These are phyloP conservation scores for Dexiosoma caninum DNA, from an alignment of 2,888 invertebrate species.

Conservation along the genomic window DNA sequence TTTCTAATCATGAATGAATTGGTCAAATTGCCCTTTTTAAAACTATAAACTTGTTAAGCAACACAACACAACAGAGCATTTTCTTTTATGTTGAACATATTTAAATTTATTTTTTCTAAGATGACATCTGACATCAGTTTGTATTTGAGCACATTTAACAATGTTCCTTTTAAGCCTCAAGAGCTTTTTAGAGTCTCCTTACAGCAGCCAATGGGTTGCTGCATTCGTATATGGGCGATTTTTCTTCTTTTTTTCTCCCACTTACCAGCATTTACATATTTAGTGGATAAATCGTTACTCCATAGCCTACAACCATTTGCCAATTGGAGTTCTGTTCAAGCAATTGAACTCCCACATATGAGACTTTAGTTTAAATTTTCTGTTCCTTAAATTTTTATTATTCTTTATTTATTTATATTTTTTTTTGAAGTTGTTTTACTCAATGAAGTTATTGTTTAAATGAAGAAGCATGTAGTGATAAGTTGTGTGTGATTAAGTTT, in stretches of 20 bases:
- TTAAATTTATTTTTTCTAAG: conserved; percentile 49
- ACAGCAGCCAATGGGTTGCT: not conserved
- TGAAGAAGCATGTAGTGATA: conserved; percentile 22
- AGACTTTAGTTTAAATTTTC: not conserved
- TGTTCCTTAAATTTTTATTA: not conserved
- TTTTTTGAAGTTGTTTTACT: not conserved
- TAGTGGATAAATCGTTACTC: conserved; percentile 17
- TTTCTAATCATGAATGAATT: conserved; percentile 56
- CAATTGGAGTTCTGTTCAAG: not conserved
- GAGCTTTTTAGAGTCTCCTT: not conserved
- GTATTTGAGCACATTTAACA: conserved; percentile 36
- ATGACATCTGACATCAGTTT: conserved; percentile 59
- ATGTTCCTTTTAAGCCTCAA: not conserved
- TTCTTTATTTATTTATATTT: no score
- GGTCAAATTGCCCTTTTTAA: conserved; percentile 52
- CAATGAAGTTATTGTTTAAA: conserved; percentile 11
- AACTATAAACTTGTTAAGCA: conserved; percentile 53
- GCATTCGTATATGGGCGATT: not conserved
- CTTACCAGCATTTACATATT: conserved; percentile 41
- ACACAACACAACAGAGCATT: conserved; percentile 42
- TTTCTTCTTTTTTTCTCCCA: conserved; percentile 23
- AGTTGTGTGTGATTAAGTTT: conserved; percentile 39
- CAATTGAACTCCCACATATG: conserved; percentile 57
- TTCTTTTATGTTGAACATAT: conserved; percentile 55
- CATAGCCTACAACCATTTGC: conserved; percentile 7